phyloP scores from a whole-genome alignment of 1,140 invertebrate species.

The Platorchestia sp. region DNA sequence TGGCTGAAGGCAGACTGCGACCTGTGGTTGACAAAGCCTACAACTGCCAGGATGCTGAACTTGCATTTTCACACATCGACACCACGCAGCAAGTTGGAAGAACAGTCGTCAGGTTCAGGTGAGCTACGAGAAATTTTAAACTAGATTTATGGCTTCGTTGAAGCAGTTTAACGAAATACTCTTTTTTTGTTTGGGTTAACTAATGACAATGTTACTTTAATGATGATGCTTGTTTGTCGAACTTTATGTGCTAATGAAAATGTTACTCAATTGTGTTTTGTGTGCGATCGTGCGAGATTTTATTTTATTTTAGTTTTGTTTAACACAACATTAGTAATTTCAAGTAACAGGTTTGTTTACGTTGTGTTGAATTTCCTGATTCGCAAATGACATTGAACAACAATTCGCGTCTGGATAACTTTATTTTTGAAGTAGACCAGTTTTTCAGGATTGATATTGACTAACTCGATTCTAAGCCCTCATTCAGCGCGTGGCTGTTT shows the following conservation, averaged over 20 bases:
- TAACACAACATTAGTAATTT: no score
- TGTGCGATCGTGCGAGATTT: no score
- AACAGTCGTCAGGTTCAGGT: slow-evolving; percentile 81
- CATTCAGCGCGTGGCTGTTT: not conserved
- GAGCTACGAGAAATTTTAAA: slow-evolving; percentile 63
- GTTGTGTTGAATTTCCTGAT: not conserved
- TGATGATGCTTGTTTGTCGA: not conserved
- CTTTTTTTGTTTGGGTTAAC: not conserved
- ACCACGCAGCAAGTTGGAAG: slow-evolving; percentile 80
- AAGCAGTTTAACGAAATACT: no score
- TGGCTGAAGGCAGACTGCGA: slow-evolving; percentile 75
- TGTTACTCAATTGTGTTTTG: no score
- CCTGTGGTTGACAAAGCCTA: slow-evolving; percentile 78
- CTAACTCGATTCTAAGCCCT: not conserved
- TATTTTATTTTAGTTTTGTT: no score
- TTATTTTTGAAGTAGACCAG: not conserved
- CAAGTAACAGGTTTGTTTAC: not conserved
- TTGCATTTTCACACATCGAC: slow-evolving; percentile 79
- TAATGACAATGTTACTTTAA: not conserved
- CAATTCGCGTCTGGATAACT: not conserved
- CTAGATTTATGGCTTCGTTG: not conserved
- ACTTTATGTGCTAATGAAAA: no score
- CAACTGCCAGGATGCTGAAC: slow-evolving; percentile 79
- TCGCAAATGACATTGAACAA: not conserved
- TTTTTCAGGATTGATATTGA: not conserved